Base-by-base conservation (phyloP, 2,113 vertebrate species). In the Stercorarius parasiticus region DNA sequence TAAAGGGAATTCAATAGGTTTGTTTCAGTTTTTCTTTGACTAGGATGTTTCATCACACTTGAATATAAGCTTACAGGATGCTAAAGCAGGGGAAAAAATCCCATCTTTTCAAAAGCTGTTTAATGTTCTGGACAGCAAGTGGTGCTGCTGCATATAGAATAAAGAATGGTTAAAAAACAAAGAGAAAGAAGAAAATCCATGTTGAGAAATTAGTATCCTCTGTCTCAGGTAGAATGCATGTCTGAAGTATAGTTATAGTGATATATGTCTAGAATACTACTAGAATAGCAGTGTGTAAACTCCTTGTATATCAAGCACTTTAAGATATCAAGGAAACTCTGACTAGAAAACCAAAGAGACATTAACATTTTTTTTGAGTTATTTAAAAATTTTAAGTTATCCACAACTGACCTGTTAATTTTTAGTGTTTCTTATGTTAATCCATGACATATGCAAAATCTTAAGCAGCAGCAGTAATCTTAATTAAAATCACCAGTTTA, bases 141-240 rank as follows among this genome's bases (percentile, higher is more conserved):
- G 73, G 58, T 96, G 85, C 82, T 95, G 82, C 91, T 95, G 80
- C 26, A 64, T 30, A 65, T 38, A 56, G 38, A 93, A 95, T 81
- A 82, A 64, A 70, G 29, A 38, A 30, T 26, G 10, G 5, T 49
- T 34, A 58, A 96, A 71, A 82, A 45, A 23, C 16, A 82, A 65
- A 76, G 5, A 72, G 13, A 84, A 81, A 59, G 50, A 82, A 78
- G 19, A 88, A 69, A 69, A 88, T 62, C 20, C 23, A 47, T 84
- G 45, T 10, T 38, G 58, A 74, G 9, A 90, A 94, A 92, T 67
- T 73, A 55, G 15, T 76, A 5, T 55, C 18, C 12, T 76, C 69
- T 82, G 4, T 87, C 22, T 74, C 43, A 89, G 19, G 21, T 14
- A 90, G 53, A 88, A 72, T 55, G 14, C 15, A 36, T 55, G 5